Evolutionary conservation across 2,888 invertebrate genomes (phyloP), one percentile per base, ranked within the genome.

Genomic region (Cheilosia grossa): DNA sequence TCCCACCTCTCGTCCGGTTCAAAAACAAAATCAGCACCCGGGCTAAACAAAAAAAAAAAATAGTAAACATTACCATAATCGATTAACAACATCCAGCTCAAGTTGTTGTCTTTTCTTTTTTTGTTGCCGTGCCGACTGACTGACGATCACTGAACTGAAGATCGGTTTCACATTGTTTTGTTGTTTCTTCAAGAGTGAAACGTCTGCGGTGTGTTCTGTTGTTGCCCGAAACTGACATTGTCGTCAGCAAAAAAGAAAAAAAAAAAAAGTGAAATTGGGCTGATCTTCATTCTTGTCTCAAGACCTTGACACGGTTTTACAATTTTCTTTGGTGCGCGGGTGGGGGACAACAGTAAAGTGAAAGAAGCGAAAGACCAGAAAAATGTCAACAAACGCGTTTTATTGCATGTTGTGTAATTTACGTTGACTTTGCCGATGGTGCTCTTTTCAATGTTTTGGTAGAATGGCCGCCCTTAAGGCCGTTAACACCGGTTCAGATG

Each of bases 231-330:
- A 63, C 58, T 73, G 61, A 40, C 72, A 66, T 19, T 69, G 53
- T 49, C 33, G 56, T 58, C 75, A 58, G 30, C 37, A 37, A 37
- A 58, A 61, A 47, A 53, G 5, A 6, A 30, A 30, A 30, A 7
- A n/a, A 54, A 27, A 27, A 47, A 13, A 64, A 21, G 30, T 21
- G 13, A 47, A 17, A 19, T 47, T 47, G n/a, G n/a, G 56, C 4
- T 24, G 53, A 66, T 49, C 49, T 74, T 56, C 64, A 54, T 59
- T 77, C 49, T 54, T 40, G 61, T 77, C 61, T 77, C 75, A 58
- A 72, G 67, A 81, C 85, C 85, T 85, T 85, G 85, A 85, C 85
- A 81, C 63, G 61, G 70, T 85, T 85, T 24, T 69, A 10, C 33
- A 66, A 37, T 53, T 80, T 75, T 67, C 53, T 51, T 61, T 47